A percentile compares a stretch with the other conserved stretches of the same genome.
phyloP scores from a whole-genome alignment of 2,113 vertebrate genomes.

The Anhinga anhinga region DNA sequence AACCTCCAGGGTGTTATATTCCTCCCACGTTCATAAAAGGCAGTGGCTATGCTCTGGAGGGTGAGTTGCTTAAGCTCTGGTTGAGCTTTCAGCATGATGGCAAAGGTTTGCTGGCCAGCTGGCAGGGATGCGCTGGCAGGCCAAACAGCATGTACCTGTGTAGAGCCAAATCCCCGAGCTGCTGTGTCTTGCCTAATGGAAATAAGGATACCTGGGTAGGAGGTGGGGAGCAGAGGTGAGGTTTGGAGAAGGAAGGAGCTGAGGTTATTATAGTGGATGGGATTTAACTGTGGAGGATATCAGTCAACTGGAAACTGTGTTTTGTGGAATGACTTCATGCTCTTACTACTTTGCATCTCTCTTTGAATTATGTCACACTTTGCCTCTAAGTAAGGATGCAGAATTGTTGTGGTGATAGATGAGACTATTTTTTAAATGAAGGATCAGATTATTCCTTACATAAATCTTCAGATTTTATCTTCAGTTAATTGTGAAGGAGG shows the following conservation, averaged over 20 bases:
- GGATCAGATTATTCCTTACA: neutral
- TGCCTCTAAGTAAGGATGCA: neutral
- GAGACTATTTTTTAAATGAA: neutral
- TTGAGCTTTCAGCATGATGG: neutral
- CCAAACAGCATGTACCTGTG: neutral
- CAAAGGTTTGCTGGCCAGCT: neutral
- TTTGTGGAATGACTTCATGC: neutral
- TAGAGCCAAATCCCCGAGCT: neutral
- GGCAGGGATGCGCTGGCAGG: neutral
- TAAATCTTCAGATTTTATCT: neutral
- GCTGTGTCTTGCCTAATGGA: neutral
- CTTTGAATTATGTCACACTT: neutral
- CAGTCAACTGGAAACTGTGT: neutral
- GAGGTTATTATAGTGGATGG: neutral
- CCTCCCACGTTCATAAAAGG: neutral
- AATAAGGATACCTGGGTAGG: neutral
- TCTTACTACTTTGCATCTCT: neutral
- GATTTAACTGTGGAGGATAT: neutral
- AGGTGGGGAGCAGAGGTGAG: neutral
- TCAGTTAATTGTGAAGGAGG: neutral
- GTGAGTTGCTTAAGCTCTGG: neutral
- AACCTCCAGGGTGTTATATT: neutral
- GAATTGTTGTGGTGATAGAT: neutral
- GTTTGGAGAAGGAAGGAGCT: neutral
- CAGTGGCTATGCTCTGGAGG: neutral